Evolutionary conservation across 1,140 invertebrate species (phyloP), one percentile per base, ranked within the genome.

Genomic region (Aleiodes sp.): DNA sequence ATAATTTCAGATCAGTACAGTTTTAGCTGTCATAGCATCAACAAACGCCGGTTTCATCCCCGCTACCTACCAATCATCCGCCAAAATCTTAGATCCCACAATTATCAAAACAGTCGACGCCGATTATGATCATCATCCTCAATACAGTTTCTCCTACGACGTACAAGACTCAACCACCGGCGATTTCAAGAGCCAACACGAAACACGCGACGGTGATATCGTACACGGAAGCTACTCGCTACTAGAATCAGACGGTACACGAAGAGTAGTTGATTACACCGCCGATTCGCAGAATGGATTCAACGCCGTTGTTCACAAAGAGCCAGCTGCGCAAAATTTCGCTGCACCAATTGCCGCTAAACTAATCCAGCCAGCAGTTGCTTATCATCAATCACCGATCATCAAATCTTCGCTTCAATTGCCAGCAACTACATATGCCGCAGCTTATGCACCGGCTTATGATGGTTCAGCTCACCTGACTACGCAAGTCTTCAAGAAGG

Each of bases 231-330:
- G 81, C 64, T 89, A 88, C 81, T 83, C 80, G 4, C 75, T 88
- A 9, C 71, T 88, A 56, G 87, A 88, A 66, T 72, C 87, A 9
- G 88, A 89, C 37, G 87, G 88, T 10, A 90, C 90, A 26, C 87
- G 90, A 64, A 79, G 87, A 41, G 84, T 80, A 41, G 90, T 91
- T 24, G 87, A 90, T 62, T 91, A 91, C 72, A 88, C 88, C 4
- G 88, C 89, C 6, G 90, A 91, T 73, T 71, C 84, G 14, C 86
- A 89, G 60, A 87, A 88, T 70, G 91, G 91, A 41, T 92, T 91
- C 80, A 90, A 91, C 77, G 91, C 91, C 6, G 87, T 90, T 31
- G 90, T 91, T 60, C 88, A 87, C 21, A 87, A 89, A 46, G 88
- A 88, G 65, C 87, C 89, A 1, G 72, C 68, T 29, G 65, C 76